Conservation (phyloP, 53 echinoderm and acorn worm genomes). For the Holothuria leucospilota region DNA sequence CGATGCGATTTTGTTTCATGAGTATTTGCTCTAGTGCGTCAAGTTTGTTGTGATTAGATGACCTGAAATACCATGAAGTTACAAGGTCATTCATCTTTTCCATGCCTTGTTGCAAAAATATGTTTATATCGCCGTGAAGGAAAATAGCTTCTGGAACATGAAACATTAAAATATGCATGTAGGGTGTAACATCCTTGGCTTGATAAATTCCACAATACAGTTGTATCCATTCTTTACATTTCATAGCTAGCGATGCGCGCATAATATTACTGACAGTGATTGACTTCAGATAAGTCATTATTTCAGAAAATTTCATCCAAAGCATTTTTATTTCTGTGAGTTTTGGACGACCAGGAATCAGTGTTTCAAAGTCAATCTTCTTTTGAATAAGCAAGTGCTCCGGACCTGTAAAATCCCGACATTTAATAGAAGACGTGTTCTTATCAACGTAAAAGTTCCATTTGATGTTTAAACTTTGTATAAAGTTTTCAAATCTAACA, state of each 20-base stretch:
- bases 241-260: neutral
- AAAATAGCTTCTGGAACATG: too few relatives aligned
- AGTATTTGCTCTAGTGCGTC: slow-evolving; percentile 55
- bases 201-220: slow-evolving; percentile 51
- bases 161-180: too few relatives aligned
- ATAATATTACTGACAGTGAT: neutral
- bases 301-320: slow-evolving; percentile 37
- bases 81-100: too few relatives aligned
- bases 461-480: neutral
- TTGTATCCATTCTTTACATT: slow-evolving; percentile 54
- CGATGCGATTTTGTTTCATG: slow-evolving; percentile 52
- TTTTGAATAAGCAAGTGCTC: slow-evolving; percentile 17
- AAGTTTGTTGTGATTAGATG: slow-evolving; percentile 13
- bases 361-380: slow-evolving; percentile 26
- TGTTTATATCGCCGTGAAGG: slow-evolving; percentile 43
- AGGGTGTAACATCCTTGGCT: slow-evolving; percentile 66
- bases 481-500: neutral
- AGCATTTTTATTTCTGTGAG: slow-evolving; percentile 17
- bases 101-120: slow-evolving; percentile 69
- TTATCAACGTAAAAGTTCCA: slow-evolving; percentile 10
- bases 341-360: slow-evolving; percentile 45
- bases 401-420: slow-evolving; percentile 42
- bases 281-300: slow-evolving; percentile 40
- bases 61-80: too few relatives aligned
- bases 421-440: neutral